Conservation (phyloP, 2,113 vertebrate species). For the Hippocampus mohnikei region DNA sequence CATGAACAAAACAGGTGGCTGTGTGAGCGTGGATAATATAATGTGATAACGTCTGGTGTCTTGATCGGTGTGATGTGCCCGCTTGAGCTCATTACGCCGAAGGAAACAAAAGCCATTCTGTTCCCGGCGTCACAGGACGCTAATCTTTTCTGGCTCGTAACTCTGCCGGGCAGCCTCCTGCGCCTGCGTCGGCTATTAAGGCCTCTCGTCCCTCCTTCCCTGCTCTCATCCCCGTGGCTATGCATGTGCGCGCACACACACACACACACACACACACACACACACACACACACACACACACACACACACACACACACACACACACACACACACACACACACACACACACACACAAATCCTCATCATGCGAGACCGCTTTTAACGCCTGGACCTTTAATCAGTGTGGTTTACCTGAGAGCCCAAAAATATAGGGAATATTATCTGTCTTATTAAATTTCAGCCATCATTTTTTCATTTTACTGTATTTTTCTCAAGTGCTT, state of each 20-base stretch:
- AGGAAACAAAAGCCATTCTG: constrained; percentile 76
- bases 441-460: neutral
- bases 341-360: too few relatives aligned
- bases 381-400: constrained; percentile 12
- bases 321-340: too few relatives aligned
- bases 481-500: neutral
- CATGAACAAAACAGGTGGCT: constrained; percentile 22
- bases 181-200: constrained; percentile 34
- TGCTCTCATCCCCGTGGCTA: constrained; percentile 31
- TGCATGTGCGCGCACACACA: constrained; percentile 25
- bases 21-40: neutral
- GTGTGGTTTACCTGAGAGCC: constrained; percentile 1
- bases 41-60: constrained; percentile 21
- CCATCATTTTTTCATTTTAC: neutral
- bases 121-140: constrained; percentile 62
- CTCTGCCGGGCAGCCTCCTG: constrained; percentile 55
- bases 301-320: too few relatives aligned
- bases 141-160: constrained; percentile 79
- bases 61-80: constrained; percentile 49
- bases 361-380: neutral
- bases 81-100: constrained; percentile 66
- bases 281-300: neutral
- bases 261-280: neutral
- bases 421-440: neutral
- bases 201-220: constrained; percentile 24